Base-by-base conservation (phyloP, 35 echinoderm and acorn worm species). In the Holothuria glaberrima region DNA sequence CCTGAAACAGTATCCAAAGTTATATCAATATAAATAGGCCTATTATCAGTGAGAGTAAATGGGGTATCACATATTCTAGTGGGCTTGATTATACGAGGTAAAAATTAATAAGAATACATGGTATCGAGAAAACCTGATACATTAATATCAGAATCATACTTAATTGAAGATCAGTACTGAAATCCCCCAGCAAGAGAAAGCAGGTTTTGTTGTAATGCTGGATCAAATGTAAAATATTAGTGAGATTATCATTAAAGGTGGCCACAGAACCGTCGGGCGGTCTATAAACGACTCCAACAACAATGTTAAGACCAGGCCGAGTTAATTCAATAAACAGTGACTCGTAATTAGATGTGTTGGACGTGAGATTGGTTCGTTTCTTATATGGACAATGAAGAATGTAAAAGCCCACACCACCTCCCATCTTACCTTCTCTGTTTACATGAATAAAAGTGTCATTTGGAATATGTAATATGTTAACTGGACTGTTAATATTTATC, bases 71-170 rank as follows among this genome's bases (percentile, higher is more conserved):
- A 68, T 4, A 12, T 26, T 68, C 24, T 20, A 14, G 50, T 54
- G 16, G 17, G 64, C 22, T 68, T 68, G 64, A 32, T 68, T 68
- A 68, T 68, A 68, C 64, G 64, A 68, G 64, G 64, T 9, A 68
- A 1, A 17, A 9, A 54, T 5, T 2, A 5, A 1, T 54, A 14
- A 9, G 10, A 14, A 17, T 54, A 54, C 50, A 54, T 54, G 12
- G 16, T 17, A 54, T 54, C 50, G 12, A 54, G 50, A 54, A 54
- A n/a, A n/a, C n/a, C n/a, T n/a, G n/a, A n/a, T n/a, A n/a, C n/a
- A n/a, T n/a, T n/a, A n/a, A 14, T 54, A 54, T 54, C 50, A 54
- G 36, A 7, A 5, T 9, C 50, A 17, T 54, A 54, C 12, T 54
- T 54, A 54, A 54, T n/a, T n/a, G 50, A 17, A 54, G 50, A 17